phyloP scores from a whole-genome alignment of 2,113 vertebrate species.

The Sorex araneus region DNA sequence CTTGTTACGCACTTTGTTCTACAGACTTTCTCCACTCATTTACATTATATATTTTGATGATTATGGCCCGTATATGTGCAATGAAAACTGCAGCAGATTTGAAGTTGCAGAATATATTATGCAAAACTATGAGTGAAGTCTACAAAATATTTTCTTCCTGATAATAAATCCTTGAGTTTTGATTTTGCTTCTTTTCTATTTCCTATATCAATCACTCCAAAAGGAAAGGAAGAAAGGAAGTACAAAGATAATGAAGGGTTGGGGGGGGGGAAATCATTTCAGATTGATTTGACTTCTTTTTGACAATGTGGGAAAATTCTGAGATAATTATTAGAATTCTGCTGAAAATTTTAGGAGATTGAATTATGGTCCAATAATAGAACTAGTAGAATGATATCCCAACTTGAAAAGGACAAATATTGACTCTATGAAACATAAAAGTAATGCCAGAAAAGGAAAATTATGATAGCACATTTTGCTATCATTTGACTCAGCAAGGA shows the following conservation, averaged over 20 bases:
- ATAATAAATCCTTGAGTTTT: neutral
- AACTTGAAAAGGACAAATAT: slow-evolving; percentile 17
- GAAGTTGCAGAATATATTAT: neutral
- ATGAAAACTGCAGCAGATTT: neutral
- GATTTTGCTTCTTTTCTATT: neutral
- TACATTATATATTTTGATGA: neutral
- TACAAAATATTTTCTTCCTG: neutral
- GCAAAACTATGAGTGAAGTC: neutral
- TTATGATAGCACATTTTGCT: slow-evolving; percentile 1
- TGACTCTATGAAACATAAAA: slow-evolving; percentile 50
- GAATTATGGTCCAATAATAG: neutral
- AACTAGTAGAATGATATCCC: slow-evolving; percentile 33
- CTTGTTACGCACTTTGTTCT: neutral
- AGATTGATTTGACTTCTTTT: neutral
- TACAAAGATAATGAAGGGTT: neutral
- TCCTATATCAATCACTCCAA: neutral
- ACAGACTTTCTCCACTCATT: neutral
- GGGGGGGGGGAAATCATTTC: too few species aligned
- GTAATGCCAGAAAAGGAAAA: slow-evolving; percentile 32
- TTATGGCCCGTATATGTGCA: neutral
- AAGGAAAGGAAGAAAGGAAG: neutral
- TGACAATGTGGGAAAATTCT: neutral
- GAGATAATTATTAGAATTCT: neutral
- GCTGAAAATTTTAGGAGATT: slow-evolving; percentile 34
- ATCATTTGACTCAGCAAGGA: slow-evolving; percentile 42